Evolutionary conservation across 1,140 invertebrate genomes (phyloP).

Genomic region (Diploscapter pachys): DNA sequence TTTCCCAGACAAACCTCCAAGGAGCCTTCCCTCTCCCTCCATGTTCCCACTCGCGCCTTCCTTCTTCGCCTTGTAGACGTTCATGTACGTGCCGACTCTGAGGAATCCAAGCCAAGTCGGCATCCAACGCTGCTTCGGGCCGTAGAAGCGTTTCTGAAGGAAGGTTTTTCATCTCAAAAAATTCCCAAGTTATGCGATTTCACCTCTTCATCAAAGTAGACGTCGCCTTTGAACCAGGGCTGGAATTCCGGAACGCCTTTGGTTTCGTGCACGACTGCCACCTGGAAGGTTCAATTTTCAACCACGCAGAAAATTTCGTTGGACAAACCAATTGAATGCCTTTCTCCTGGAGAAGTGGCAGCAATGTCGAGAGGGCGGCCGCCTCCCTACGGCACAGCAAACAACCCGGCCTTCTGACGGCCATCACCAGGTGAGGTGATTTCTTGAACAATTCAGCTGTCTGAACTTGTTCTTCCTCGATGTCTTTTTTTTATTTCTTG

Average conservation of each 20-base stretch:
- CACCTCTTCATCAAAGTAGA: conserved; percentile 54
- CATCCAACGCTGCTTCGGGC: conserved; percentile 58
- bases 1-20: conserved; percentile 37
- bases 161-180: no score
- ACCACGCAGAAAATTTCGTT: neutral
- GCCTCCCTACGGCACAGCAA: conserved; percentile 56
- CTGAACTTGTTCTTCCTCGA: conserved; percentile 7
- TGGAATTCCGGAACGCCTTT: conserved; percentile 60
- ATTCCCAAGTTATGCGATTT: no score
- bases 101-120: conserved; percentile 49
- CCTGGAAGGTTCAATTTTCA: conserved; percentile 36
- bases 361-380: conserved; percentile 57
- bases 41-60: conserved; percentile 54
- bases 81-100: conserved; percentile 45
- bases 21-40: conserved; percentile 31
- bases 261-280: conserved; percentile 60
- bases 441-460: conserved; percentile 31
- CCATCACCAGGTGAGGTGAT: conserved; percentile 38
- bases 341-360: conserved; percentile 55
- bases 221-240: conserved; percentile 58
- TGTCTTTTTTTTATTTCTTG: neutral
- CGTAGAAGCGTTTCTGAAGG: conserved; percentile 58
- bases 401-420: conserved; percentile 40
- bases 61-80: conserved; percentile 43
- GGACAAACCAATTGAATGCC: conserved; percentile 44